Evolutionary conservation across 1,140 invertebrate species (phyloP), one percentile per base, ranked within the genome.

Genomic region (Propsilocerus akamusi): DNA sequence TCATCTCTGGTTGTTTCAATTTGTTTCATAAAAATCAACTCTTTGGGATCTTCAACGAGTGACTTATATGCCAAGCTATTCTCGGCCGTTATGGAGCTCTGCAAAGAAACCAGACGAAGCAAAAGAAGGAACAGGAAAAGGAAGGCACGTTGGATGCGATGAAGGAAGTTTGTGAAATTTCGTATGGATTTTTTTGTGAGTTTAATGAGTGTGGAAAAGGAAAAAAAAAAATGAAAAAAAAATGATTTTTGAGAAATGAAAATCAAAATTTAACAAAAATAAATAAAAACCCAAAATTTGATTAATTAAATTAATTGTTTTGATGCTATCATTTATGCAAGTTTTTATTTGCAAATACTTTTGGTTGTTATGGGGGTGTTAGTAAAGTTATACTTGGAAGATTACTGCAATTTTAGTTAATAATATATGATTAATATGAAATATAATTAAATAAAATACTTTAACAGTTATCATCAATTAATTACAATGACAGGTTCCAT

Each of bases 41-140:
- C 34, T 41, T 41, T 57, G 5, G 77, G 77, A 46, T 77, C 80
- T 56, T 93, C 89, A 30, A 97, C 87, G 26, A 97, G 68, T 55
- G 82, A 83, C 60, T 88, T 86, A 70, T 96, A 97, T 0, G 89
- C 92, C 60, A 87, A 80, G 59, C 90, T 88, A 26, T 88, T 80
- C 58, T 86, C 82, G 54, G 81, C 77, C n/a, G 81, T 83, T 51
- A 87, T 69, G 28, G 79, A 78, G 4, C 77, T 75, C 82, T 86
- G 67, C 62, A 64, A 67, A 53, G 53, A 48, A 53, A 54, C 52
- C 56, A 51, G 57, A 54, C 55, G 51, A 53, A 12, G 49, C 34
- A 41, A 41, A 4, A 11, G 14, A 23, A 26, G 20, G 25, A 37
- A 28, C 26, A 51, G 56, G 60, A 58, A 63, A 57, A 62, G 50